Evolutionary conservation across 2,797 vertebrate species (phyloP).

Genomic region (Myotis planiceps): DNA sequence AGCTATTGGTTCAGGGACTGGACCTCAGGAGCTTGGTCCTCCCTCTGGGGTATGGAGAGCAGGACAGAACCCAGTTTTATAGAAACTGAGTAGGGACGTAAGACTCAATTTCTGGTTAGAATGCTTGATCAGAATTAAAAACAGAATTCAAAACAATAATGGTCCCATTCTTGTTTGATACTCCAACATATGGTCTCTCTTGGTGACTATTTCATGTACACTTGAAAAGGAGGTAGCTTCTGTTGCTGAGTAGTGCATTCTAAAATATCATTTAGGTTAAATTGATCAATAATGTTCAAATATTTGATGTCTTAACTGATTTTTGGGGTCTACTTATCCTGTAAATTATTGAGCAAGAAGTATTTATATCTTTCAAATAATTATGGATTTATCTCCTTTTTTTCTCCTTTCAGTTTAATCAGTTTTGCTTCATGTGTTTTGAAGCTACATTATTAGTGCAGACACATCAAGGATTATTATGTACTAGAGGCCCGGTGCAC

Average conservation of each 20-base stretch:
- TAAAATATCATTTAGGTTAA: neutral
- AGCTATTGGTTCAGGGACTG: neutral
- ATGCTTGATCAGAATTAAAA: neutral
- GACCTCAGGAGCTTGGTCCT: neutral
- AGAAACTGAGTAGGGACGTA: neutral
- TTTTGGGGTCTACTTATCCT: neutral
- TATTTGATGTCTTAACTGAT: neutral
- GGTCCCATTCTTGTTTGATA: neutral
- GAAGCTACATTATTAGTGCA: neutral
- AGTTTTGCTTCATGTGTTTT: neutral
- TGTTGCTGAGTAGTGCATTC: neutral
- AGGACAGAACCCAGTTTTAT: neutral
- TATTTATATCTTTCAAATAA: neutral
- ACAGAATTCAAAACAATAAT: neutral
- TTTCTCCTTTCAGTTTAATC: neutral
- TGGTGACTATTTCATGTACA: neutral
- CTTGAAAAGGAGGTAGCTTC: neutral
- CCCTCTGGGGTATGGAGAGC: neutral
- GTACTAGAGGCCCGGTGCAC: no score
- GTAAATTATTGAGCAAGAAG: neutral
- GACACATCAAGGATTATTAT: neutral
- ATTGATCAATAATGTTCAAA: neutral
- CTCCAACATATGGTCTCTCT: neutral
- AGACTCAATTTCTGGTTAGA: neutral
- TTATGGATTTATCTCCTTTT: neutral